These are phyloP conservation scores for Labroides dimidiatus DNA, from an alignment of 2,797 vertebrate genomes.

Conservation along the genomic window DNA sequence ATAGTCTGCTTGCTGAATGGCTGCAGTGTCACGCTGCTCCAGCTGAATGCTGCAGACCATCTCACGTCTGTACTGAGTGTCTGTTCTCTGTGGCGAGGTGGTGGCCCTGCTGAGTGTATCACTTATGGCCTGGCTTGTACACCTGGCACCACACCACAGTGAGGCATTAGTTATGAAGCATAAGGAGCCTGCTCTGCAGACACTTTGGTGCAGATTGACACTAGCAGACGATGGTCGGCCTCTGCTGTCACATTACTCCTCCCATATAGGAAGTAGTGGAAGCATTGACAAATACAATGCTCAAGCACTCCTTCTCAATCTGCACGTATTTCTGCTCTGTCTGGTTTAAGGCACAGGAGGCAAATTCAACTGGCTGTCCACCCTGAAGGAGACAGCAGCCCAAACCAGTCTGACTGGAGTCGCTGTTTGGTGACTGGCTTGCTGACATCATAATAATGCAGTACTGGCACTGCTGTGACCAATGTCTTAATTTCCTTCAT, in stretches of 20 bases:
- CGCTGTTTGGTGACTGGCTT: too few species aligned
- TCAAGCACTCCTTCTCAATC: background rate
- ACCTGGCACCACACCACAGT: too few species aligned
- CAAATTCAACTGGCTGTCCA: too few species aligned
- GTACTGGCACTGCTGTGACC: too few species aligned
- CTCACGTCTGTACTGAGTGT: background rate
- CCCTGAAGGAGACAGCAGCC: too few species aligned
- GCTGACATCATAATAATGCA: too few species aligned
- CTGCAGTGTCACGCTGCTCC: background rate
- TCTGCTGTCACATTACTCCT: background rate
- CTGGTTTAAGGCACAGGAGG: background rate
- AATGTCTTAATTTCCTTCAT: too few species aligned
- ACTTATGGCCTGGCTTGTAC: background rate
- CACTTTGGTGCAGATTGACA: background rate
- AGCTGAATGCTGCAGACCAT: background rate
- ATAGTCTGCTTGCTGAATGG: background rate
- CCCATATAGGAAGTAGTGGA: background rate
- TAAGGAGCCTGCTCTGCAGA: background rate
- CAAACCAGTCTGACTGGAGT: too few species aligned
- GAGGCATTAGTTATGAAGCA: background rate
- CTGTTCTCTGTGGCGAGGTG: background rate
- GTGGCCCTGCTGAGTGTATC: background rate
- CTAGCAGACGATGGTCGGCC: background rate
- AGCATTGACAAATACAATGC: background rate
- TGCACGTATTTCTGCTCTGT: background rate